phyloP scores from a whole-genome alignment of 2,888 invertebrate species.

The Tupiocoris notatus region DNA sequence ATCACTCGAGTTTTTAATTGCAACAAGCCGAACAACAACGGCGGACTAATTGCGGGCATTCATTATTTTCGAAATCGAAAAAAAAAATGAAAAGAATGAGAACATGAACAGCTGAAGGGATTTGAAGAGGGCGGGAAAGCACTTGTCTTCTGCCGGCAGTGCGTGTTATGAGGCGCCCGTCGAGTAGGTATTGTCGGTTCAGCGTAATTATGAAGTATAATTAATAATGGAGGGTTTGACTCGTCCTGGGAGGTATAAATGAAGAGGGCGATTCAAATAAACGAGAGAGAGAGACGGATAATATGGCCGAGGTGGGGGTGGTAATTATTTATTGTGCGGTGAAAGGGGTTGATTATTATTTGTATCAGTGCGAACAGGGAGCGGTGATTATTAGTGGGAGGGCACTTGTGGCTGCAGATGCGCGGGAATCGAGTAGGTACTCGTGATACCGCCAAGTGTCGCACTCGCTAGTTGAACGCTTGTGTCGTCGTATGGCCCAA shows the following conservation, averaged over 20 bases:
- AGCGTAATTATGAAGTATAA: background rate
- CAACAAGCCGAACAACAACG: no score
- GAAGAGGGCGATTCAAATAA: no score
- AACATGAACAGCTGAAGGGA: background rate
- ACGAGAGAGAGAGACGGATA: background rate
- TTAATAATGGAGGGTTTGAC: background rate
- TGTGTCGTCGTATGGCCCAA: constrained; percentile 18
- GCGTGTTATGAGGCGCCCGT: no score
- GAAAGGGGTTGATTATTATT: background rate
- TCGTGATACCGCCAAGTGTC: no score
- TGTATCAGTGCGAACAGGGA: background rate
- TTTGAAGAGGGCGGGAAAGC: background rate
- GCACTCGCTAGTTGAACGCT: no score
- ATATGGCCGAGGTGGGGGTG: background rate
- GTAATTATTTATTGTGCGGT: background rate
- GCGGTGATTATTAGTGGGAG: background rate
- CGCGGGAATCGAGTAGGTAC: no score
- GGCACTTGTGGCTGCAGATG: no score
- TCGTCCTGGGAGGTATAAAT: no score
- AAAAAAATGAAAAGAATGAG: background rate
- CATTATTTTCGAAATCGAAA: background rate
- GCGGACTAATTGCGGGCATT: background rate
- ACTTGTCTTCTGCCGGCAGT: no score
- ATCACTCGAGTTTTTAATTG: no score
- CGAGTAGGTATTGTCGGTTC: background rate